Conservation (phyloP, 37 sponge, comb jelly and placozoan genomes). For the Cliona cf. orientalis region DNA sequence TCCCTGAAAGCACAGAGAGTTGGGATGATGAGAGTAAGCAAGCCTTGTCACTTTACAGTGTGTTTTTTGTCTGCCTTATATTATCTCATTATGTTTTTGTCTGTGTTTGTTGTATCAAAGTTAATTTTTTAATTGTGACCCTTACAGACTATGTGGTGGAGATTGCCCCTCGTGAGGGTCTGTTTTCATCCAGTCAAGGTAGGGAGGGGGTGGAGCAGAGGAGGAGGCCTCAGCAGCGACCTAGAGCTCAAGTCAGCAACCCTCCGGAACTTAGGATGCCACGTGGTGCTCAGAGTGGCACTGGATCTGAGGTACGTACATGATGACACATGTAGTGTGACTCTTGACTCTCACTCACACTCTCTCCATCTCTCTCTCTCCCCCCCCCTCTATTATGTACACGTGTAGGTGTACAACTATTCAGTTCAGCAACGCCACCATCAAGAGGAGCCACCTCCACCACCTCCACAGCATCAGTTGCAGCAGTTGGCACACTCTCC, state of each 20-base stretch:
- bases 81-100: background rate
- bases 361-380: too few species aligned
- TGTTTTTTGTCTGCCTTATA: background rate
- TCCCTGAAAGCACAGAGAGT: background rate
- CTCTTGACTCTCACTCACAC: too few species aligned
- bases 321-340: too few species aligned
- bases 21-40: background rate
- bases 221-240: background rate
- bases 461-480: too few species aligned
- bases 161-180: background rate
- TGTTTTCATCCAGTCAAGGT: background rate
- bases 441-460: too few species aligned
- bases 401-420: background rate
- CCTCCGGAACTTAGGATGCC: background rate
- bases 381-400: background rate
- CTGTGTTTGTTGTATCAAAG: background rate
- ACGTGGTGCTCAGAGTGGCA: background rate
- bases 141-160: background rate
- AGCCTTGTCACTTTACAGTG: background rate
- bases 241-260: background rate
- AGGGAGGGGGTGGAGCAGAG: background rate
- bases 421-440: too few species aligned
- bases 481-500: too few species aligned
- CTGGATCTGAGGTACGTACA: conserved; percentile 1
- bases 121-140: background rate